Evolutionary conservation across 2,113 vertebrate genomes (phyloP).

Genomic region (Gasterosteus aculeatus): DNA sequence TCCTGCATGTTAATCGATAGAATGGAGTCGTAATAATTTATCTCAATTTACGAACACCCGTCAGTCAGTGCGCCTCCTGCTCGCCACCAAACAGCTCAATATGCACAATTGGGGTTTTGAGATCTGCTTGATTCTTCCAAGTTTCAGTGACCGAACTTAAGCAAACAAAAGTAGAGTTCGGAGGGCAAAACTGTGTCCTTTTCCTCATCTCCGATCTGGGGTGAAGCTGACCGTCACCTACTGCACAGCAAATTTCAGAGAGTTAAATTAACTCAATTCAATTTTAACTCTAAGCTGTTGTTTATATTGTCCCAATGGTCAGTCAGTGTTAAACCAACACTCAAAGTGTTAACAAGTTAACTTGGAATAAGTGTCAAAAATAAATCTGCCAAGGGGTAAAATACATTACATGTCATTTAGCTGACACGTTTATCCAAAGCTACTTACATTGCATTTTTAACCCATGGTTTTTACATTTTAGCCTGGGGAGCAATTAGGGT

Average conservation of each 20-base stretch:
- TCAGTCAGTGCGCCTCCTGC: not conserved
- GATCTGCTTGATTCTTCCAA: not conserved
- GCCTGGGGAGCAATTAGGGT: no score
- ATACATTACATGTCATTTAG: no score
- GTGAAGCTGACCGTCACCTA: not conserved
- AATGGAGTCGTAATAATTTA: not conserved
- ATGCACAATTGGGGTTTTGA: not conserved
- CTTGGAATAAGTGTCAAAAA: no score
- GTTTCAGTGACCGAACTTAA: not conserved
- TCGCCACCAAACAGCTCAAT: not conserved
- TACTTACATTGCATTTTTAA: no score
- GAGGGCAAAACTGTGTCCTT: not conserved
- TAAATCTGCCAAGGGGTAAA: no score
- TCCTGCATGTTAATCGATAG: slow-evolving; percentile 7
- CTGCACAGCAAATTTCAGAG: not conserved
- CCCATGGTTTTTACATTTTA: no score
- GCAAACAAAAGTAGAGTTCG: not conserved
- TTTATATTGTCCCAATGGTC: no score
- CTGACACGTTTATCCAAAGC: no score
- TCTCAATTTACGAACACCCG: not conserved
- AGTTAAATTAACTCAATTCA: no score
- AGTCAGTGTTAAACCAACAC: no score
- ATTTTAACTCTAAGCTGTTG: no score
- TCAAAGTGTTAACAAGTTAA: no score
- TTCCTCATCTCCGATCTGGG: not conserved